These are phyloP conservation scores for Rhinogobius similis DNA, from an alignment of 2,113 vertebrate species.

Conservation along the genomic window DNA sequence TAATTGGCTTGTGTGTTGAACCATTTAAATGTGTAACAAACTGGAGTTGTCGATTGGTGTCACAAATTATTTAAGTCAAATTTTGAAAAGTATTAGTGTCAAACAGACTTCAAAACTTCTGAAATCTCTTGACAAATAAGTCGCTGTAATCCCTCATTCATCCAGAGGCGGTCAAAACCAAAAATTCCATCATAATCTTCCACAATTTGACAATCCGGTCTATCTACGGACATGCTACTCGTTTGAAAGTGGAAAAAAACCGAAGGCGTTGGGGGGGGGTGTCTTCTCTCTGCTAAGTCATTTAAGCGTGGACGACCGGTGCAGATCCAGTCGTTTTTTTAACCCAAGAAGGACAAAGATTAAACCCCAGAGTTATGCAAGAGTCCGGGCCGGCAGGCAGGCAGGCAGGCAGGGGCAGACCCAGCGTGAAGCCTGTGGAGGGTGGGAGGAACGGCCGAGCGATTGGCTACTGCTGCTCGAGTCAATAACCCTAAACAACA, in stretches of 20 bases:
- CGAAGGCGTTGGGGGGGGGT: neutral
- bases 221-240: neutral
- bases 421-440: conserved; percentile 4
- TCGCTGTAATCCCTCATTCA: too few species aligned
- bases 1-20: too few species aligned
- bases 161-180: too few species aligned
- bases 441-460: neutral
- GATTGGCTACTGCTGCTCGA: conserved; percentile 14
- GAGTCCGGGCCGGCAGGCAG: conserved; percentile 12
- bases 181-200: neutral
- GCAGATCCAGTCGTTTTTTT: conserved; percentile 39
- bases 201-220: neutral
- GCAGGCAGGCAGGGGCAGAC: neutral
- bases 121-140: too few species aligned
- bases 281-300: conserved; percentile 27
- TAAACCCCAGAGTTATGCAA: conserved; percentile 59
- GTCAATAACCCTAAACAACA: conserved; percentile 22
- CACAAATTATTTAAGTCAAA: too few species aligned
- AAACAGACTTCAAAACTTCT: too few species aligned
- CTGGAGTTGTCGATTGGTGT: too few species aligned
- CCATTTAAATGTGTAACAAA: too few species aligned
- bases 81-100: too few species aligned
- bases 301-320: conserved; percentile 43
- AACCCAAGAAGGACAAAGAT: conserved; percentile 54
- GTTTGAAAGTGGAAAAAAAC: neutral